These are phyloP conservation scores for Cottus gobio DNA, from an alignment of 2,113 vertebrate species.

Conservation along the genomic window DNA sequence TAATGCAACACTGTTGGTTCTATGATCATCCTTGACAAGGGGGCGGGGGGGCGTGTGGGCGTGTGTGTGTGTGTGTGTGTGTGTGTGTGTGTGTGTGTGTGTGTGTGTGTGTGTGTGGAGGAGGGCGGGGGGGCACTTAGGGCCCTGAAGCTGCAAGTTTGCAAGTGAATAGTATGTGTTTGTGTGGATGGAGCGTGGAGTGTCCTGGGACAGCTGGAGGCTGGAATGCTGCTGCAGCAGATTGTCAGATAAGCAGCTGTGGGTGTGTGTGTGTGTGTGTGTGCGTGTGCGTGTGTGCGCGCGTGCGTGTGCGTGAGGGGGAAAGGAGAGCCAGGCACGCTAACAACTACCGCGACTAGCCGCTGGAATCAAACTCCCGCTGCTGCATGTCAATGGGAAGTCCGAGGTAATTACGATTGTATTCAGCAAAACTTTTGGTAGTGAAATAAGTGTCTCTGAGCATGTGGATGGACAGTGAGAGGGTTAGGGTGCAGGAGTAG, in stretches of 20 bases:
- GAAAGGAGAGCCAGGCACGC: conserved; percentile 64
- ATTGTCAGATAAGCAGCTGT: conserved; percentile 78
- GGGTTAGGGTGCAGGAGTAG: not conserved
- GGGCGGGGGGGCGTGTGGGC: not conserved
- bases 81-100: too few relatives aligned
- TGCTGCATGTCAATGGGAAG: conserved; percentile 56
- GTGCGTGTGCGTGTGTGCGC: too few relatives aligned
- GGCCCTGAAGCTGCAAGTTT: conserved; percentile 41
- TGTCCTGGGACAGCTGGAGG: conserved; percentile 75
- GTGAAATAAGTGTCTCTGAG: not conserved
- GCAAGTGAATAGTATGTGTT: conserved; percentile 52
- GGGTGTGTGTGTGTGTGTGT: conserved; percentile 33
- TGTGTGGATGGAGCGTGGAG: conserved; percentile 64
- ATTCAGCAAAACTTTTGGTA: not conserved
- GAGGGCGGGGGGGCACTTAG: conserved; percentile 30
- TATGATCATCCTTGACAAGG: conserved; percentile 25
- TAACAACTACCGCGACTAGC: conserved; percentile 67
- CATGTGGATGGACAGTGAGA: not conserved
- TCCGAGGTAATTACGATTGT: not conserved
- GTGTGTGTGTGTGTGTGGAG: not conserved
- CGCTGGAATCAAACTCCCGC: conserved; percentile 60
- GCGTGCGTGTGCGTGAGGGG: too few relatives aligned
- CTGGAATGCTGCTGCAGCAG: conserved; percentile 74
- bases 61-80: too few relatives aligned
- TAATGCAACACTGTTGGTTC: conserved; percentile 52